Percentiles rank a stretch among this genome's conserved stretches.
These are phyloP conservation scores for Picus viridis DNA, from an alignment of 2,797 vertebrate species.

Conservation along the genomic window DNA sequence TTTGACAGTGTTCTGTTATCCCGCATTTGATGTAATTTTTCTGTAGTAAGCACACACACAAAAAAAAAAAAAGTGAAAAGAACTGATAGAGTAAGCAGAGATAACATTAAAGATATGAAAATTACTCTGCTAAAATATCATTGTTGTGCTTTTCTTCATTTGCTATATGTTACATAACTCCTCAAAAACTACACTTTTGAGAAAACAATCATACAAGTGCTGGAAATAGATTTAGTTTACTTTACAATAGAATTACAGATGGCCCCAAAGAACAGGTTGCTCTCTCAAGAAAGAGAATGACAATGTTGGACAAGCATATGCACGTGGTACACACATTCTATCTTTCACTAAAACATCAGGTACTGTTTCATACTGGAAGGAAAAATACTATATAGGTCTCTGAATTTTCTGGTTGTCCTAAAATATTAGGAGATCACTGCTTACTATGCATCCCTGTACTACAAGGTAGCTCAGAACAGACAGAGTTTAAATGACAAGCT, in stretches of 20 bases:
- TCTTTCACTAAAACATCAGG: background rate
- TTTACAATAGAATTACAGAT: background rate
- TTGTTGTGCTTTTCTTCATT: background rate
- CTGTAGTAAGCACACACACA: constrained; percentile 67
- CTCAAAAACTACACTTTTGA: background rate
- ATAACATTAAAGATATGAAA: constrained; percentile 23
- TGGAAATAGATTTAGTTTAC: background rate
- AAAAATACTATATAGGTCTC: background rate
- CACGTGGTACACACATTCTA: fast-evolving
- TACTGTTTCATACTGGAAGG: background rate
- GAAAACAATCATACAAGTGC: background rate
- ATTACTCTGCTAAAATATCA: constrained; percentile 7
- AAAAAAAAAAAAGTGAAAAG: constrained; percentile 15
- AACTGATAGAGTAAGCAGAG: constrained; percentile 40
- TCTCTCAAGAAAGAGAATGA: background rate
- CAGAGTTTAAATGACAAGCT: background rate
- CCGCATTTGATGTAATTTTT: constrained; percentile 82
- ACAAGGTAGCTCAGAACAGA: fast-evolving
- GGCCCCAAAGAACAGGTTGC: background rate
- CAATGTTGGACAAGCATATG: background rate
- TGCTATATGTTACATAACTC: background rate
- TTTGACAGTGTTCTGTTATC: constrained; percentile 79
- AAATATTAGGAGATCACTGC: background rate
- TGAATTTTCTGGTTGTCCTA: background rate
- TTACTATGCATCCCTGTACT: background rate